Evolutionary conservation across 2,797 vertebrate species (phyloP), one percentile per base, ranked within the genome.

Genomic region (Mus spretus): DNA sequence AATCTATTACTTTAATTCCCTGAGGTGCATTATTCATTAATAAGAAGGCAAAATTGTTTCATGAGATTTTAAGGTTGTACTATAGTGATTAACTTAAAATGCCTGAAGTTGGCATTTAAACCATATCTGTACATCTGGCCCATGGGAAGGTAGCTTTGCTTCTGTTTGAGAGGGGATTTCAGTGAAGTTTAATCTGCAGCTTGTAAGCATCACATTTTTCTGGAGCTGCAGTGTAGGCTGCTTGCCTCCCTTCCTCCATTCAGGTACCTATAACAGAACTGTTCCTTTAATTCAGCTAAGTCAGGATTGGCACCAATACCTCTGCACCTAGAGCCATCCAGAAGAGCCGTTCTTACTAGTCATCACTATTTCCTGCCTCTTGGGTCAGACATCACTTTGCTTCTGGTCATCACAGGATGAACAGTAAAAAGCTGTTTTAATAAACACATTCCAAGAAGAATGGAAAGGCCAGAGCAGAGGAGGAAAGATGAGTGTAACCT

Each of bases 1-100:
- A 88, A 93, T 82, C 65, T 94, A 96, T 83, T 92, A 72, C 37
- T 93, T 96, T 94, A 81, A 84, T 96, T 97, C 91, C 40, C 47
- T 85, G 31, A 6, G 26, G 61, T 79, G n/a, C 31, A 88, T 93
- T 93, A 91, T 95, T 85, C 80, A 93, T 67, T 34, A 88, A 78
- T 55, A 55, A 65, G 53, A 93, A 91, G 89, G 12, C 57, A 72
- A 77, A 67, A 34, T 40, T 81, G 59, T 90, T 88, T 90, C 88
- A 74, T 11, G 92, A 47, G 22, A 57, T 57, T 94, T 74, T 79
- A 31, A 77, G 53, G 22, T 80, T 79, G 24, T 53, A 57, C 40
- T 78, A 12, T 3, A 31, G 59, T 63, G 19, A 92, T 97, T 93
- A 84, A 84, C 90, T 95, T 87, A 8, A 96, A 97, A 88, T 67